Base-by-base conservation (phyloP, 2,888 invertebrate species). In the Leptinotarsa tumamoca region DNA sequence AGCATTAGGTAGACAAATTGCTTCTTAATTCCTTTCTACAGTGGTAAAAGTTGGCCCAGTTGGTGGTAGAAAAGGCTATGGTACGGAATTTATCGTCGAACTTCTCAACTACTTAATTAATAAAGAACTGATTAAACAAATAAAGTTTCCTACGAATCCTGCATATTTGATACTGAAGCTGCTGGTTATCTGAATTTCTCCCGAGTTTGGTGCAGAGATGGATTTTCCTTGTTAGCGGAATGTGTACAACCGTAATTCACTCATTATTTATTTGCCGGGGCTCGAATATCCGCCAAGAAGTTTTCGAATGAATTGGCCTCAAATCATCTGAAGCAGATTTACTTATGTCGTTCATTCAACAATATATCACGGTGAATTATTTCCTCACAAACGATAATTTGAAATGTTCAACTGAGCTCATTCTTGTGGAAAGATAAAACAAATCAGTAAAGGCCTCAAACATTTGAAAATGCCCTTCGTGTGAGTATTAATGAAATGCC, bases 1-100 rank as follows among this genome's bases (percentile, higher is more conserved):
- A n/a, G n/a, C 63, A 63, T 63, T 63, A 63, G 63, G 63, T 63
- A 63, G 63, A 63, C 63, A 63, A 63, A 63, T 63, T 63, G n/a
- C 63, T 43, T 14, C 63, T 63, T 63, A 63, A 63, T 63, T 63
- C 63, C 63, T 43, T 63, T 43, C 43, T 43, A 43, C 43, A 33
- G 27, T 63, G 63, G 63, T 33, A 63, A 63, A 63, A 63, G 33
- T 63, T 63, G 43, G n/a, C 10, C 63, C 33, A 13, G 33, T 63
- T 15, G 63, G 23, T 58, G 58, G 58, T 23, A 58, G 58, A 58
- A 21, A 58, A 27, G 33, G 63, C 33, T 63, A 63, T 63, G 15
- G 43, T 63, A 63, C 18, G n/a, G 33, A 63, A 63, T 63, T 63
- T 63, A 63, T 63, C n/a, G 43, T 17, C 63, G n/a, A 63, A 63